A percentile compares a stretch with the other conserved stretches of the same genome.
Evolutionary conservation across 2,888 invertebrate species (phyloP).

Genomic region (Abscondita cerata): DNA sequence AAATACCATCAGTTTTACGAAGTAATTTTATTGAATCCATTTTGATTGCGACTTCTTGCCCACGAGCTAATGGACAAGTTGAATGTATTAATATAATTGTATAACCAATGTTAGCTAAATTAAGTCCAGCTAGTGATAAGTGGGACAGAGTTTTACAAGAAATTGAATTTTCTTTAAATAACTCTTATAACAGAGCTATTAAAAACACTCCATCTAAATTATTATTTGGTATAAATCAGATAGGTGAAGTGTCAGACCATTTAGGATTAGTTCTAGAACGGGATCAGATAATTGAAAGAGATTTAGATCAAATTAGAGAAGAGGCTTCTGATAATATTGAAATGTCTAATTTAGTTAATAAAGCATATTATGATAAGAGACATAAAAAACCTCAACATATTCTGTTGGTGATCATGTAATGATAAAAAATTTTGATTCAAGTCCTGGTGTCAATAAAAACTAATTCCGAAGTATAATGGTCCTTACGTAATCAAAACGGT

Average conservation of each 20-base stretch:
- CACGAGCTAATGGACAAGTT: too few relatives aligned
- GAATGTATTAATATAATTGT: constrained; percentile 26
- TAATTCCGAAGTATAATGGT: constrained; percentile 39
- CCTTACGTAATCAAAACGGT: constrained; percentile 9
- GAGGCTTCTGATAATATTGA: constrained; percentile 33
- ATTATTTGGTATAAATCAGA: constrained; percentile 45
- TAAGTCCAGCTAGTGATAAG: constrained; percentile 28
- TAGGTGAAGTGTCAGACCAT: constrained; percentile 36
- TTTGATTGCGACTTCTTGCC: constrained; percentile 41
- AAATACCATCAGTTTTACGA: constrained; percentile 40
- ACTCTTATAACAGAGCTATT: constrained; percentile 36
- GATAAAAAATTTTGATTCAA: constrained; percentile 36
- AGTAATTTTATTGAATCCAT: constrained; percentile 39
- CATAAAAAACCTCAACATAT: constrained; percentile 38
- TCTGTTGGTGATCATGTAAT: constrained; percentile 38
- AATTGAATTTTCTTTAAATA: constrained; percentile 34
- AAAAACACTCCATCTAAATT: constrained; percentile 34
- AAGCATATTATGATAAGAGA: constrained; percentile 41
- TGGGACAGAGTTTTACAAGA: constrained; percentile 38
- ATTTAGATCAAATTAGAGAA: constrained; percentile 32
- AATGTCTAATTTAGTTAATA: constrained; percentile 38
- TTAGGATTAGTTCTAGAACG: constrained; percentile 25
- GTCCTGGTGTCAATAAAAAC: constrained; percentile 40
- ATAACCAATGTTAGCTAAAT: constrained; percentile 41
- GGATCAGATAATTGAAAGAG: constrained; percentile 26